A percentile compares a stretch with the other conserved stretches of the same genome.
phyloP scores from a whole-genome alignment of 2,113 vertebrate species.

The Protobothrops flavoviridis region DNA sequence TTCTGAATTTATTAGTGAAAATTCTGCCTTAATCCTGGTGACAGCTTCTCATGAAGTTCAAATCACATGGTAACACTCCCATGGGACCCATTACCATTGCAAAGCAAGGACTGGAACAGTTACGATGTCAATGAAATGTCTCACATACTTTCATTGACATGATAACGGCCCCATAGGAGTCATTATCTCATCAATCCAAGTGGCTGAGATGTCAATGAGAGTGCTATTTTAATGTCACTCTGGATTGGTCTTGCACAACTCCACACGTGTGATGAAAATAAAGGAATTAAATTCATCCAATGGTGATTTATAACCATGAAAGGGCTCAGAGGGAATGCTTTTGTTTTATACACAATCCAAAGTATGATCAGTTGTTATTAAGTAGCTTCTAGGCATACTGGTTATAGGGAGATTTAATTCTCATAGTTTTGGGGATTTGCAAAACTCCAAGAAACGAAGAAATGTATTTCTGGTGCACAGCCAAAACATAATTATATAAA shows the following conservation, averaged over 20 bases:
- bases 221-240: constrained; percentile 46
- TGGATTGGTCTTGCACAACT: constrained; percentile 5
- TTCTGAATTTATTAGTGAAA: constrained; percentile 13
- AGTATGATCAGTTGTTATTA: not conserved
- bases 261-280: constrained; percentile 22
- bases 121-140: constrained; percentile 24
- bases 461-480: no score
- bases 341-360: not conserved
- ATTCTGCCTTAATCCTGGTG: constrained; percentile 5
- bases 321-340: not conserved
- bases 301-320: not conserved
- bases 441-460: not conserved
- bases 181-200: constrained; percentile 30
- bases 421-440: not conserved
- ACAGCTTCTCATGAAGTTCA: not conserved
- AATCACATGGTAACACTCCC: not conserved
- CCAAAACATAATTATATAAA: no score
- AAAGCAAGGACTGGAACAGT: constrained; percentile 24
- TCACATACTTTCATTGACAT: constrained; percentile 20
- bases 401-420: not conserved
- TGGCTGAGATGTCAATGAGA: constrained; percentile 57
- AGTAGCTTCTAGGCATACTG: not conserved
- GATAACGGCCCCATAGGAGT: constrained; percentile 46
- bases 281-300: constrained; percentile 2
- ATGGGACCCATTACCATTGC: constrained; percentile 25